These are phyloP conservation scores for Rhinopomastus cyanomelas DNA, from an alignment of 2,113 vertebrate species.

Conservation along the genomic window DNA sequence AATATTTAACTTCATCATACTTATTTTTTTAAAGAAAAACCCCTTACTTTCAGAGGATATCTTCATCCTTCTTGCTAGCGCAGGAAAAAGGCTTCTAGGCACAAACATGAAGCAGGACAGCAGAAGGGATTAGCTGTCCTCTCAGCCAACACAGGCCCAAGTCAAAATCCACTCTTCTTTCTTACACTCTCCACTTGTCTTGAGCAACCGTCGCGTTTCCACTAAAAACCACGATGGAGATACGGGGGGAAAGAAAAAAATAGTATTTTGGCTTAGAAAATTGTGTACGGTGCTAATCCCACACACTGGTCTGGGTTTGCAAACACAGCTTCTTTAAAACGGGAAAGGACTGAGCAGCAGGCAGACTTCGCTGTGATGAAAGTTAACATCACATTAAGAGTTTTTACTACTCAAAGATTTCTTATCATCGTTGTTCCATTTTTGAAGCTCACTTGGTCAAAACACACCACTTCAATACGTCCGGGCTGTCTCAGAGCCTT, in stretches of 20 bases:
- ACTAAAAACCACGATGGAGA: not conserved
- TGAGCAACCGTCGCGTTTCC: not conserved
- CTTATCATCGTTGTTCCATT: not conserved
- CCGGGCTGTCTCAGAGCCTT: not conserved
- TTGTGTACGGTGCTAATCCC: not conserved
- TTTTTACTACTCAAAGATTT: not conserved
- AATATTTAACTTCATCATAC: fast-evolving
- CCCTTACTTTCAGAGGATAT: not conserved
- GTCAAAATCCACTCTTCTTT: not conserved
- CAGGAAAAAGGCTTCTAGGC: not conserved
- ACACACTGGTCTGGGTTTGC: not conserved
- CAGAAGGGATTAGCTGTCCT: not conserved
- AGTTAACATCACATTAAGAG: not conserved
- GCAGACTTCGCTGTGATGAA: not conserved
- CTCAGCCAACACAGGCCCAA: not conserved
- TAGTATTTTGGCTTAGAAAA: not conserved
- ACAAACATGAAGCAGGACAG: not conserved
- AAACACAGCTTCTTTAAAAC: not conserved
- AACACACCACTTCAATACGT: not conserved
- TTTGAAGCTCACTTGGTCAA: not conserved
- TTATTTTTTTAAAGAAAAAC: not conserved
- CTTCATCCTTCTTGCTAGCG: not conserved
- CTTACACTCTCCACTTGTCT: not conserved
- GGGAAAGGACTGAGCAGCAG: not conserved
- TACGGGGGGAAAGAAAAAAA: fast-evolving